These are phyloP conservation scores for Pituophis catenifer DNA, from an alignment of 2,113 vertebrate genomes.

Conservation along the genomic window DNA sequence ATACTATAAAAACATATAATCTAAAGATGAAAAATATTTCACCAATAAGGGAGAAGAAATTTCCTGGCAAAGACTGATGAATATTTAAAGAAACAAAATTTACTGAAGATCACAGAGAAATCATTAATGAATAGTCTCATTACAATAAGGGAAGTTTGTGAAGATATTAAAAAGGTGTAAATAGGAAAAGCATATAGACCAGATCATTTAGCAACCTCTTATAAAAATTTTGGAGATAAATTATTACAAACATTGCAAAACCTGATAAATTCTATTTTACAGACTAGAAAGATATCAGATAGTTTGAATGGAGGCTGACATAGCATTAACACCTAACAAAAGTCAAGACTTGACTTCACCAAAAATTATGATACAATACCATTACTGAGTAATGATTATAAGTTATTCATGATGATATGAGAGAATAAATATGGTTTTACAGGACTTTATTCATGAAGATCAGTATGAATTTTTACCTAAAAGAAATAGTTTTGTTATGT, in stretches of 20 bases:
- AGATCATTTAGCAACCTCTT: neutral
- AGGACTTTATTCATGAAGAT: neutral
- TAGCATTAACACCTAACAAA: neutral
- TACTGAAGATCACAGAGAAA: neutral
- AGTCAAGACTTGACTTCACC: neutral
- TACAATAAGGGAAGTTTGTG: neutral
- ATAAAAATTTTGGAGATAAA: neutral
- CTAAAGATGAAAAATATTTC: too few relatives aligned
- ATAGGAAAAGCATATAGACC: neutral
- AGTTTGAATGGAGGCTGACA: neutral
- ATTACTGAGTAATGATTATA: neutral
- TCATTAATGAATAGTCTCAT: neutral
- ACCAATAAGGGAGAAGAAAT: too few relatives aligned
- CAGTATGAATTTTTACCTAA: neutral
- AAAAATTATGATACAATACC: neutral
- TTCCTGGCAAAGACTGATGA: too few relatives aligned
- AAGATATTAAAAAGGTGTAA: neutral
- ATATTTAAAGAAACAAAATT: too few relatives aligned
- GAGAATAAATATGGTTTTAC: neutral
- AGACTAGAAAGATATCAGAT: neutral
- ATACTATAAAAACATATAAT: too few relatives aligned
- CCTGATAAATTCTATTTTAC: too few relatives aligned
- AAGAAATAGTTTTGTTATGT: neutral
- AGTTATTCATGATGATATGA: neutral
- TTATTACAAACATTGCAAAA: neutral